Base-by-base conservation (phyloP, 2,888 invertebrate genomes). In the Neoitamus cyanurus region DNA sequence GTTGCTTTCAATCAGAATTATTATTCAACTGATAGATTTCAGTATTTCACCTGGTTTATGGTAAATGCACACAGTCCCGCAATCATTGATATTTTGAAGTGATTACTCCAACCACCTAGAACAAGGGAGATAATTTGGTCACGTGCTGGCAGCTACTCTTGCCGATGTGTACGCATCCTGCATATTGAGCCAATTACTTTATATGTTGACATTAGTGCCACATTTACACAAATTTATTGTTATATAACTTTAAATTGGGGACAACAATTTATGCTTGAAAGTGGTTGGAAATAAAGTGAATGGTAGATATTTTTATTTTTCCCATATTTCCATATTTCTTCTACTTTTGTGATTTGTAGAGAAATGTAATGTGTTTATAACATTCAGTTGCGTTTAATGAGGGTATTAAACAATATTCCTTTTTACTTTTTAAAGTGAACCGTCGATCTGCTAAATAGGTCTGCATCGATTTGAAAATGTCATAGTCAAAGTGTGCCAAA, bases 71-170 rank as follows among this genome's bases (percentile, higher is more conserved):
- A 25, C 58, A 58, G 25, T 25, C 58, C 58, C 25, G 9, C 58
- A 58, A 58, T 58, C 58, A 58, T 58, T 58, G 58, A 58, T 58
- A 58, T 58, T 58, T 58, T 58, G 58, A 58, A 58, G 15, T 58
- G 58, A 58, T 58, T 58, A 58, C 20, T 58, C 4, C 25, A 58
- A 25, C 58, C 58, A 58, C 58, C 58, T 15, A 58, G 58, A 58
- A 58, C 58, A 58, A 58, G 20, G 58, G 25, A 58, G n/a, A 15
- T 58, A 58, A 58, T 58, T 58, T 20, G 25, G 58, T 58, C 58
- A 58, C 58, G 58, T 58, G 25, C 58, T 58, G 6, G 9, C 58
- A 58, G 9, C 20, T 25, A 58, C 20, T 58, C 5, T 15, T 2
- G 25, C 3, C 48, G 5, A n/a, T 2, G 20, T 25, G 58, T 25